These are phyloP conservation scores for Cyclura pinguis DNA, from an alignment of 2,797 vertebrate genomes.

Conservation along the genomic window DNA sequence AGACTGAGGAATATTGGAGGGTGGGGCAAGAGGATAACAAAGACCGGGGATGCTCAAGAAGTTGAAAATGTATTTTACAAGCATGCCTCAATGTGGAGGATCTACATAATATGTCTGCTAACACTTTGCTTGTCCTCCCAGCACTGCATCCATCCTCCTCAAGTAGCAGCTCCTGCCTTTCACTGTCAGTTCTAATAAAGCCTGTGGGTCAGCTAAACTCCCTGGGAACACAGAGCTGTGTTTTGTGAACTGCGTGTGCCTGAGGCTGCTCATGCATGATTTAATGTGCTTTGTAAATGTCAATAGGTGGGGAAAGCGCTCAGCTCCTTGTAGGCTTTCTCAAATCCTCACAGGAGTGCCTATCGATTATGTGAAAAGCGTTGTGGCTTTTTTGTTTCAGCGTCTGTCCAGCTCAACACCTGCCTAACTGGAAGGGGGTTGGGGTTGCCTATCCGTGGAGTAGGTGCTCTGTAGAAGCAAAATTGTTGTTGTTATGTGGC, in stretches of 20 bases:
- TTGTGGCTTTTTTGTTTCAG: constrained; percentile 75
- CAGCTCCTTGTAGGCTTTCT: constrained; percentile 86
- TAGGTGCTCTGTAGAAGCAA: constrained; percentile 53
- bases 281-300: constrained; percentile 92
- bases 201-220: constrained; percentile 85
- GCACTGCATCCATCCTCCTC: constrained; percentile 74
- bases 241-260: constrained; percentile 85
- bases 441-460: neutral
- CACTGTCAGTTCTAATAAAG: constrained; percentile 90
- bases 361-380: constrained; percentile 77
- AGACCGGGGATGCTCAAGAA: constrained; percentile 63
- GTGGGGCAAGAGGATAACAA: constrained; percentile 40
- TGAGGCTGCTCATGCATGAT: constrained; percentile 90
- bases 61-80: constrained; percentile 78
- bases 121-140: constrained; percentile 79
- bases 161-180: constrained; percentile 83
- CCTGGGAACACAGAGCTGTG: constrained; percentile 81
- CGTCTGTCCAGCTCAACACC: constrained; percentile 81
- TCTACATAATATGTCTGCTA: constrained; percentile 83
- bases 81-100: constrained; percentile 76
- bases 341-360: constrained; percentile 81
- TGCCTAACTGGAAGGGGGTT: constrained; percentile 76
- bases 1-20: constrained; percentile 60
- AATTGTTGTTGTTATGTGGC: too few relatives aligned
- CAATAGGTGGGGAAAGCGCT: constrained; percentile 87